These are phyloP conservation scores for Nycteola revayana DNA, from an alignment of 2,888 invertebrate genomes.

Conservation along the genomic window DNA sequence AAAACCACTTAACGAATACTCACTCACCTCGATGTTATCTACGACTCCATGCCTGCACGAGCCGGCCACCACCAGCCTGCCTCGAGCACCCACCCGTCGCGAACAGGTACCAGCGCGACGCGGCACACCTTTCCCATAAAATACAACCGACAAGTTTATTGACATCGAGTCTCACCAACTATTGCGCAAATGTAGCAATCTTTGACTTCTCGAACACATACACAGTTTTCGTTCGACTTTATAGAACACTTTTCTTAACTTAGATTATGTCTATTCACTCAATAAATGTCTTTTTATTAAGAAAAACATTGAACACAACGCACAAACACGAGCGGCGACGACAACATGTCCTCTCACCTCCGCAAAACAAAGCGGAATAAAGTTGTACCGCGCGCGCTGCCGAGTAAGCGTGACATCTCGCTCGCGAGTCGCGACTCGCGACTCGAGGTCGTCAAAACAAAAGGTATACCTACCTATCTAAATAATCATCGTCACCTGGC, in stretches of 20 bases:
- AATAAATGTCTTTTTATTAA: slow-evolving; percentile 55
- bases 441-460: slow-evolving; percentile 48
- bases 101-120: slow-evolving; percentile 73
- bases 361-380: slow-evolving; percentile 81
- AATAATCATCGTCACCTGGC: slow-evolving; percentile 50
- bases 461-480: slow-evolving; percentile 26
- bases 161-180: slow-evolving; percentile 74
- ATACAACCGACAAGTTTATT: slow-evolving; percentile 80
- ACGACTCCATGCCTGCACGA: slow-evolving; percentile 57
- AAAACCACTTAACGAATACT: slow-evolving; percentile 42
- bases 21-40: slow-evolving; percentile 66
- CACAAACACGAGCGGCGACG: slow-evolving; percentile 39
- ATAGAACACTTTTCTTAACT: slow-evolving; percentile 53
- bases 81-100: slow-evolving; percentile 60
- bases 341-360: slow-evolving; percentile 70
- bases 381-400: slow-evolving; percentile 26
- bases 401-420: slow-evolving; percentile 51
- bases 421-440: slow-evolving; percentile 40
- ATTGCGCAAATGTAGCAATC: slow-evolving; percentile 66
- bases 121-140: slow-evolving; percentile 81
- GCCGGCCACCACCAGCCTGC: slow-evolving; percentile 48
- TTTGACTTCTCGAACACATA: slow-evolving; percentile 52
- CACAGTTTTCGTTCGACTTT: slow-evolving; percentile 51
- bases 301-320: slow-evolving; percentile 73
- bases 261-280: slow-evolving; percentile 54